phyloP scores from a whole-genome alignment of 2,888 invertebrate species.

The Ceriagrion tenellum region DNA sequence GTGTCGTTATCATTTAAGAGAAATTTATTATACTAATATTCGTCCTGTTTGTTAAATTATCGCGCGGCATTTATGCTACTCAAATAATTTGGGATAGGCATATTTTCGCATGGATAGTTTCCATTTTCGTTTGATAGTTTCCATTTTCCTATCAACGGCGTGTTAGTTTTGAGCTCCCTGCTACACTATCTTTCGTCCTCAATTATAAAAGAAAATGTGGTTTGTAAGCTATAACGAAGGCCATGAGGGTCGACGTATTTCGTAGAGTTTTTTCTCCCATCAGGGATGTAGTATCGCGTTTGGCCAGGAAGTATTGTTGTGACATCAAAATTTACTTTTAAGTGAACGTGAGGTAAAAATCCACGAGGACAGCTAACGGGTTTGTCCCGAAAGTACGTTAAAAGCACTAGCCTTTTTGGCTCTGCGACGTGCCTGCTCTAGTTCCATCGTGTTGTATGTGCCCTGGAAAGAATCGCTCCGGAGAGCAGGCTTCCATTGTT shows the following conservation, averaged over 20 bases:
- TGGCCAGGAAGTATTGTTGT: neutral
- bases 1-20: too few relatives aligned
- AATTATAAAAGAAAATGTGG: neutral
- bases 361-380: neutral
- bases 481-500: neutral
- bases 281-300: neutral
- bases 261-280: neutral
- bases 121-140: too few relatives aligned
- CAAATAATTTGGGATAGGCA: too few relatives aligned
- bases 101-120: too few relatives aligned
- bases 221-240: neutral
- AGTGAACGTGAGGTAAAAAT: neutral
- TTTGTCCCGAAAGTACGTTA: neutral
- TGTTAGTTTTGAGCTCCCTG: too few relatives aligned
- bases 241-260: neutral
- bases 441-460: neutral
- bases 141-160: too few relatives aligned
- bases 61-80: too few relatives aligned
- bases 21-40: too few relatives aligned
- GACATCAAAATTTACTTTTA: neutral
- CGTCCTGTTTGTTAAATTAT: too few relatives aligned
- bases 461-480: neutral
- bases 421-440: neutral
- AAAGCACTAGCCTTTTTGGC: neutral
- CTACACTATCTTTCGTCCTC: too few relatives aligned